Conservation (phyloP, 2,797 vertebrate genomes). For the Esox lucius region DNA sequence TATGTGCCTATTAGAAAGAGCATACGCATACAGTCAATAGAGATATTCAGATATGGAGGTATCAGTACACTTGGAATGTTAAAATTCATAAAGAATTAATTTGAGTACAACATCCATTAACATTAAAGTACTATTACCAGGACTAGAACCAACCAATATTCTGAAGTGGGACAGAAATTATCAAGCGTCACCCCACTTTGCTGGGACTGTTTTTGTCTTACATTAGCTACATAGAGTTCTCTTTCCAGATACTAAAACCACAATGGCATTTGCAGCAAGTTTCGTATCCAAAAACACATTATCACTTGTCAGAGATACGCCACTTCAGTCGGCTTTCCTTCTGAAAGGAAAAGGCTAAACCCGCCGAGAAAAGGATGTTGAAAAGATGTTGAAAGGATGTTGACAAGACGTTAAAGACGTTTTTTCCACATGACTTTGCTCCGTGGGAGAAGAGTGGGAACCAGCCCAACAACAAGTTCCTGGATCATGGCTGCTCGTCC, state of each 20-base stretch:
- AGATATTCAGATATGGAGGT: neutral
- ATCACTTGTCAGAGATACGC: neutral
- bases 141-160: neutral
- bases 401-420: too few species aligned
- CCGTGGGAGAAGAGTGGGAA: neutral
- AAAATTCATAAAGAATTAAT: neutral
- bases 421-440: too few species aligned
- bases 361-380: too few species aligned
- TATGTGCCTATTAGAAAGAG: neutral
- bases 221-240: neutral
- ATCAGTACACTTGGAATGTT: neutral
- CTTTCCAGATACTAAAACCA: neutral
- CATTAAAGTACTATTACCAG: neutral
- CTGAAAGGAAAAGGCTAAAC: neutral
- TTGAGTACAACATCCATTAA: neutral
- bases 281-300: neutral
- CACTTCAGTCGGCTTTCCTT: neutral
- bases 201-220: neutral
- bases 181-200: neutral
- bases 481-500: slow-evolving; percentile 36
- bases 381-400: too few species aligned
- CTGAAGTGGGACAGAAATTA: neutral
- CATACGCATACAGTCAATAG: neutral
- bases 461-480: slow-evolving; percentile 30
- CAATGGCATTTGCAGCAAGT: neutral